Evolutionary conservation across 1,140 invertebrate genomes (phyloP), one percentile per base, ranked within the genome.

Genomic region (Eufriesea mexicana): DNA sequence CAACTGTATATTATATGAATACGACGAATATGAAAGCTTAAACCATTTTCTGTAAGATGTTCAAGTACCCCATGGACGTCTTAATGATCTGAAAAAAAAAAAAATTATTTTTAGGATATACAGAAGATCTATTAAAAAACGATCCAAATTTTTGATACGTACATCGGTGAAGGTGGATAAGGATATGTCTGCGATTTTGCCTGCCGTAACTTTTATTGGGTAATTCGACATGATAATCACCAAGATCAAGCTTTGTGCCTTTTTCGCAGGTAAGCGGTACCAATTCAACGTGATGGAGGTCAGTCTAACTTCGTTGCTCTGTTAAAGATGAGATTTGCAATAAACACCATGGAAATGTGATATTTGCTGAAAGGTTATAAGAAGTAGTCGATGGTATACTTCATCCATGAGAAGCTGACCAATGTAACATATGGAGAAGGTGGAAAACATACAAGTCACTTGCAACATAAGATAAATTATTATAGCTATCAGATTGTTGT

Each of bases 181-280:
- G 6, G 83, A 84, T 49, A 90, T 35, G 16, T 84, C 68, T 12
- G 91, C 51, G 2, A 91, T 71, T 84, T 88, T 89, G 18, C 88
- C 88, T 47, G 89, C 91, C 5, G 86, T 90, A 0, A 91, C 67
- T 73, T 85, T 91, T 16, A 75, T 55, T 4, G 91, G 89, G 54
- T 78, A 72, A 66, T 87, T 79, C 5, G 91, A 72, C 51, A 86
- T 87, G 4, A 80, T 74, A 12, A 91, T 78, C 35, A 92, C 72
- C 25, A 91, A 51, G 61, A 90, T 73, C 49, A 92, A 51, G 28
- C 68, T 77, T 4, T 76, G 55, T 12, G 70, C 79, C 62, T 68
- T 81, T 73, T 78, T 90, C 12, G 45, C 47, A 10, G 88, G 62
- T 16, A 92, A 61, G 16, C 66, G 67, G 45, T 91, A 88, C 90